Evolutionary conservation across 2,888 invertebrate species (phyloP).

Genomic region (Xestoiulus laeticollis): DNA sequence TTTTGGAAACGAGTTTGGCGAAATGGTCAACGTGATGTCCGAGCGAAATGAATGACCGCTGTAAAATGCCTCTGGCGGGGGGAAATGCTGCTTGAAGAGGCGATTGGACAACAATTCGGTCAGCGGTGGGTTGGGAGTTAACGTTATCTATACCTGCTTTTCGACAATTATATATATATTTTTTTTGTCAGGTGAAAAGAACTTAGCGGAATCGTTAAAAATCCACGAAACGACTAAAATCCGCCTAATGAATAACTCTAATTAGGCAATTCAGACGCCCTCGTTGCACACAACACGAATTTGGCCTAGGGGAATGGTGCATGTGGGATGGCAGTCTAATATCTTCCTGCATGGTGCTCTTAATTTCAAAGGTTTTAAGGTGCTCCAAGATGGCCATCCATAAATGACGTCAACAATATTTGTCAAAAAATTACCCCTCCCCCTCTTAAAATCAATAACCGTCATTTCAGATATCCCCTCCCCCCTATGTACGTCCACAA

Average conservation of each 20-base stretch:
- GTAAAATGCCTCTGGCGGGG: slow-evolving; percentile 4
- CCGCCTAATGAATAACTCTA: background rate
- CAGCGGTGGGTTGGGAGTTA: background rate
- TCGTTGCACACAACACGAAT: background rate
- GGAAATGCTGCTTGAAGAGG: background rate
- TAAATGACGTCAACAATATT: no score
- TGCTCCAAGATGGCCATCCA: background rate
- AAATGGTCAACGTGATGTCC: slow-evolving; percentile 1
- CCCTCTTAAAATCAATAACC: no score
- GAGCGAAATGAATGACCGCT: slow-evolving; percentile 2
- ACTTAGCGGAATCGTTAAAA: slow-evolving; percentile 11
- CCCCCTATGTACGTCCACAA: no score
- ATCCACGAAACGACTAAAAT: background rate
- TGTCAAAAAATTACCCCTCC: no score
- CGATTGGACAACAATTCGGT: background rate
- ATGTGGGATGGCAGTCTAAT: background rate
- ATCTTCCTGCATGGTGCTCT: background rate
- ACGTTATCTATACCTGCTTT: background rate
- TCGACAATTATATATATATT: background rate
- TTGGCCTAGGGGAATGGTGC: background rate
- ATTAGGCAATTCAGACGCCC: slow-evolving; percentile 1
- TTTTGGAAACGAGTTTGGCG: background rate
- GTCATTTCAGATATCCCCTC: no score
- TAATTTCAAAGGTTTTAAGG: background rate
- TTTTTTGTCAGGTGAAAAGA: background rate